Base-by-base conservation (phyloP, 2,797 vertebrate genomes). In the Amblyopsis hoosieri region DNA sequence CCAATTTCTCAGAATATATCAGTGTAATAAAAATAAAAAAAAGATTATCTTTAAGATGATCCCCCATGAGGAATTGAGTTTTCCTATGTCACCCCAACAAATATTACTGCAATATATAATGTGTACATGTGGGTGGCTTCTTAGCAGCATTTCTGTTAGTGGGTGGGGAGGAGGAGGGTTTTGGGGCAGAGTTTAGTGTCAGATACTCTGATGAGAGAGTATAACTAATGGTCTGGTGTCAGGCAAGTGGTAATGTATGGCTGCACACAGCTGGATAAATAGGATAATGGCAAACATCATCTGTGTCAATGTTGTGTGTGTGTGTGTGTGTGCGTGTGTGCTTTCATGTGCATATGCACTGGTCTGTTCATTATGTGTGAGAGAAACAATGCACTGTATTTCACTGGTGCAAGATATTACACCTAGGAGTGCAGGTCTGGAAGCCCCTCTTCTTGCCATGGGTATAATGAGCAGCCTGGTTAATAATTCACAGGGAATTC, bases 261-360 rank as follows among this genome's bases (percentile, higher is more conserved):
- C 83, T 65, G 62, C 47, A 74, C 75, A 73, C 77, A 91, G 69
- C 76, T 86, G 62, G 84, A 86, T 88, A 92, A 91, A 92, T 81
- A 87, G 46, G 76, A 55, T 57, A 70, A 79, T 77, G 83, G 62
- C 48, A 50, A 60, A 70, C 56, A 53, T 70, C 66, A 60, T 71
- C 15, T 55, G 13, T 66, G 42, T 59, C 4, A 48, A 58, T 56
- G 56, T 69, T 55, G 42, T 37, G 45, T 42, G 19, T 15, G 52
- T 37, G 45, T 42, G 17, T 15, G 52, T 37, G 33, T 13, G 12
- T 64, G 33, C 62, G 64, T 63, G 66, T 45, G 49, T 33, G 49
- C 19, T 15, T 58, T 67, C 60, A 23, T 78, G 70, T 64, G 69
- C 45, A 46, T 52, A 45, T 46, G 54, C 67, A 29, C 23, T 29